phyloP scores from a whole-genome alignment of 2,888 invertebrate genomes.

The Slavum lentiscoides region DNA sequence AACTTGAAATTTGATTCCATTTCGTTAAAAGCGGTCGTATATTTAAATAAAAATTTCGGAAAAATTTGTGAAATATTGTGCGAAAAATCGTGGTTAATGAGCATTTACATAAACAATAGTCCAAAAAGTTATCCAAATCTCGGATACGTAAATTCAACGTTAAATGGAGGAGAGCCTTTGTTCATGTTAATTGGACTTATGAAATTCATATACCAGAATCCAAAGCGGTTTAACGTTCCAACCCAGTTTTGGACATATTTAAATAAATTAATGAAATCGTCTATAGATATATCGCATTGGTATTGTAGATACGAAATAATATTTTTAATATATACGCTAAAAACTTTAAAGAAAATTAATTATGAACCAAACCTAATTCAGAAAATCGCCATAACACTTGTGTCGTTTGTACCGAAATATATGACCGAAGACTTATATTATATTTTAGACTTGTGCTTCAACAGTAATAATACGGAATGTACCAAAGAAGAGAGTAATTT shows the following conservation, averaged over 20 bases:
- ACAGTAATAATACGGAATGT: neutral
- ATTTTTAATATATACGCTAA: constrained; percentile 25
- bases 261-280: constrained; percentile 38
- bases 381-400: constrained; percentile 31
- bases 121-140: constrained; percentile 45
- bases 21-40: constrained; percentile 17
- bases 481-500: constrained; percentile 15
- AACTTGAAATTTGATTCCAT: constrained; percentile 36
- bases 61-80: constrained; percentile 41
- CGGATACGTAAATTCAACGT: constrained; percentile 23
- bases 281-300: constrained; percentile 44
- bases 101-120: constrained; percentile 41
- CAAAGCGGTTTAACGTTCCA: constrained; percentile 24
- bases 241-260: constrained; percentile 44
- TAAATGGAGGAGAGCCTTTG: constrained; percentile 38
- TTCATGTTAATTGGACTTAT: constrained; percentile 46
- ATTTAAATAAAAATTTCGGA: constrained; percentile 37
- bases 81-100: constrained; percentile 45
- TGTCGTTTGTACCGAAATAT: constrained; percentile 39
- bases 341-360: constrained; percentile 16
- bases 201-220: constrained; percentile 38
- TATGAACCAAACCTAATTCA: neutral
- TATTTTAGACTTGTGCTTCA: constrained; percentile 22
- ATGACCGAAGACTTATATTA: constrained; percentile 26
- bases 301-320: constrained; percentile 33